Percentiles rank a stretch among this genome's conserved stretches.
phyloP scores from a whole-genome alignment of 2,888 invertebrate species.

The Agriopis marginaria region DNA sequence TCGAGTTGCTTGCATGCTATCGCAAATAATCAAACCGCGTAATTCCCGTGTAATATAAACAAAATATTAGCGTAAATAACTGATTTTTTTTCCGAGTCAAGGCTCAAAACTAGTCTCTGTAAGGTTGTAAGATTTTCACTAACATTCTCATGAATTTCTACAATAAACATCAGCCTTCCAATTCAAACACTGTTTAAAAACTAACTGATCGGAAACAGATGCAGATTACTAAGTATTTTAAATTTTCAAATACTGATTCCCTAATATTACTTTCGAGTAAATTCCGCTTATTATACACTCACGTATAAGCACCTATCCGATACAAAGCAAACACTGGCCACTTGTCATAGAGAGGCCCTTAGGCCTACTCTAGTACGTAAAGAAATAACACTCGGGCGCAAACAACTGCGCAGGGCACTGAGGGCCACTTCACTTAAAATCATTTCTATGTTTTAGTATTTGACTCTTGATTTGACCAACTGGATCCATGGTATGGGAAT shows the following conservation, averaged over 20 bases:
- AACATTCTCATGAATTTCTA: too few relatives aligned
- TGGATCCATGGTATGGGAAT: slow-evolving; percentile 33
- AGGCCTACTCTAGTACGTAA: slow-evolving; percentile 42
- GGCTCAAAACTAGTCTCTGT: too few relatives aligned
- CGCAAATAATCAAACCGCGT: too few relatives aligned
- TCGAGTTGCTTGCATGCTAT: too few relatives aligned
- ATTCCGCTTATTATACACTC: slow-evolving; percentile 17
- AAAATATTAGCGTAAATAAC: too few relatives aligned
- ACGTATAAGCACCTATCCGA: slow-evolving; percentile 31
- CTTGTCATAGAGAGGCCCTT: slow-evolving; percentile 33
- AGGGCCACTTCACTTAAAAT: slow-evolving; percentile 76
- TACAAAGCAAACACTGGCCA: slow-evolving; percentile 31
- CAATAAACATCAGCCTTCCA: too few relatives aligned
- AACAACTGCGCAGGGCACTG: slow-evolving; percentile 59
- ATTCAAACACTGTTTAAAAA: too few relatives aligned
- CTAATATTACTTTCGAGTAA: neutral
- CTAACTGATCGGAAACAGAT: too few relatives aligned
- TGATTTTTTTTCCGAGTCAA: too few relatives aligned
- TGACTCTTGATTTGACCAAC: slow-evolving; percentile 40
- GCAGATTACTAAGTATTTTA: neutral
- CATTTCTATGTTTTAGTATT: slow-evolving; percentile 71
- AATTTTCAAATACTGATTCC: neutral
- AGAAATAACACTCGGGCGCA: slow-evolving; percentile 63
- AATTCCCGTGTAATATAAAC: too few relatives aligned
- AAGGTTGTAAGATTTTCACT: too few relatives aligned